Conservation (phyloP, 1,140 invertebrate genomes). For the Brachionus plicatilis region DNA sequence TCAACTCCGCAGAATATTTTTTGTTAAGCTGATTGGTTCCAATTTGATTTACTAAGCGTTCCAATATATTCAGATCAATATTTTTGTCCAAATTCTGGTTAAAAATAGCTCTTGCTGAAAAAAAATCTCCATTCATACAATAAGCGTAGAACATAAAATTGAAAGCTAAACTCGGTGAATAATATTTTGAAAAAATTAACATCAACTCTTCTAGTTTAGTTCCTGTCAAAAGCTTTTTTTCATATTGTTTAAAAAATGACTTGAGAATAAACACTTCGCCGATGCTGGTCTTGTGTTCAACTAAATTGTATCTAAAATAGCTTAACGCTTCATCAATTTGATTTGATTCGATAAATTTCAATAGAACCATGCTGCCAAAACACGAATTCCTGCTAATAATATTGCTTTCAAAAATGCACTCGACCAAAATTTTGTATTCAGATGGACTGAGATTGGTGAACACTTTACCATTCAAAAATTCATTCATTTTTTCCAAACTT, state of each 20-base stretch:
- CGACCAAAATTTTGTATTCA: background rate
- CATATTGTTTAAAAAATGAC: background rate
- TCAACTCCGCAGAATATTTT: background rate
- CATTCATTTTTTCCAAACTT: background rate
- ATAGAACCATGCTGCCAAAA: background rate
- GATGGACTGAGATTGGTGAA: background rate
- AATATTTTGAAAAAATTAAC: background rate
- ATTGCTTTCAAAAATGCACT: conserved; percentile 9
- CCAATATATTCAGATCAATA: background rate
- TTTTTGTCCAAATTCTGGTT: background rate
- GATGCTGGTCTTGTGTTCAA: background rate
- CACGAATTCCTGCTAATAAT: background rate
- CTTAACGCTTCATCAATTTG: background rate
- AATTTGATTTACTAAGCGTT: background rate
- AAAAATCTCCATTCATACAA: background rate
- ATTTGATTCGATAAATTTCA: background rate
- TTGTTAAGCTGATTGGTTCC: background rate
- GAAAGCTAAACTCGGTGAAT: background rate
- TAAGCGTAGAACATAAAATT: conserved; percentile 6
- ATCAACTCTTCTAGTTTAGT: background rate
- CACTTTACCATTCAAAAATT: background rate
- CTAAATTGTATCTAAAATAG: conserved; percentile 8
- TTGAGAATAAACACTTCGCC: conserved; percentile 15
- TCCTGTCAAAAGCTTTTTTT: background rate
- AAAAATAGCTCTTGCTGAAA: background rate